A percentile compares a stretch with the other conserved stretches of the same genome.
These are phyloP conservation scores for Aleiodes testaceus DNA, from an alignment of 2,888 invertebrate species.

Conservation along the genomic window DNA sequence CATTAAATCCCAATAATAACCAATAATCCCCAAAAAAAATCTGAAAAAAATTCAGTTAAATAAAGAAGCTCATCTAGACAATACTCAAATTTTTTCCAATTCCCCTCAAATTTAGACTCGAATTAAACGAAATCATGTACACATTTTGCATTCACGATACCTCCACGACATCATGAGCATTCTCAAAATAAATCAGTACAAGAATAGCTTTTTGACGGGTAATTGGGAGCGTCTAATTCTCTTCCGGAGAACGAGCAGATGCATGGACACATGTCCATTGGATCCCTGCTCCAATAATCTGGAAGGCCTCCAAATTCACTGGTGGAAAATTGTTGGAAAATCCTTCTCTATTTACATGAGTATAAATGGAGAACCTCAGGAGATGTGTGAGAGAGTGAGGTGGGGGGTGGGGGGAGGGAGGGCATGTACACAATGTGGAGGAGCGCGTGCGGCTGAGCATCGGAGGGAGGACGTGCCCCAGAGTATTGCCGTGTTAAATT, in stretches of 20 bases:
- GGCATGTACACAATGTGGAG: constrained; percentile 60
- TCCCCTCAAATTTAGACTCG: not conserved
- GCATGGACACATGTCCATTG: constrained; percentile 39
- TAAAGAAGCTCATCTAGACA: no score
- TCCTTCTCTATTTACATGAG: not conserved
- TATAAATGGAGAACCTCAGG: not conserved
- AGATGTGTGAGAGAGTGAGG: not conserved
- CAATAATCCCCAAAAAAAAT: no score
- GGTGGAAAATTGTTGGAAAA: no score
- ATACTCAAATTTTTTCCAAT: no score
- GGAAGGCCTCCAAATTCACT: no score
- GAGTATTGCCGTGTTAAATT: not conserved
- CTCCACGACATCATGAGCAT: constrained; percentile 39
- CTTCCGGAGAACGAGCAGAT: constrained; percentile 48
- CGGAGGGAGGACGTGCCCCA: constrained; percentile 11
- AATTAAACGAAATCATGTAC: not conserved
- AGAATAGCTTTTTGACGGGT: constrained; percentile 53
- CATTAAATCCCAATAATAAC: no score
- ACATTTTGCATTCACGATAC: constrained; percentile 16
- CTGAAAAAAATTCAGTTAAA: no score
- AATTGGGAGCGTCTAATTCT: constrained; percentile 50
- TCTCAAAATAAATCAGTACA: constrained; percentile 49
- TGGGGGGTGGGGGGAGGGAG: not conserved
- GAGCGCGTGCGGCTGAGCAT: constrained; percentile 51
- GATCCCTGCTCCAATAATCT: no score